These are phyloP conservation scores for Theonella swinhoei DNA, from an alignment of 37 sponge, comb jelly and placozoan genomes.

Conservation along the genomic window DNA sequence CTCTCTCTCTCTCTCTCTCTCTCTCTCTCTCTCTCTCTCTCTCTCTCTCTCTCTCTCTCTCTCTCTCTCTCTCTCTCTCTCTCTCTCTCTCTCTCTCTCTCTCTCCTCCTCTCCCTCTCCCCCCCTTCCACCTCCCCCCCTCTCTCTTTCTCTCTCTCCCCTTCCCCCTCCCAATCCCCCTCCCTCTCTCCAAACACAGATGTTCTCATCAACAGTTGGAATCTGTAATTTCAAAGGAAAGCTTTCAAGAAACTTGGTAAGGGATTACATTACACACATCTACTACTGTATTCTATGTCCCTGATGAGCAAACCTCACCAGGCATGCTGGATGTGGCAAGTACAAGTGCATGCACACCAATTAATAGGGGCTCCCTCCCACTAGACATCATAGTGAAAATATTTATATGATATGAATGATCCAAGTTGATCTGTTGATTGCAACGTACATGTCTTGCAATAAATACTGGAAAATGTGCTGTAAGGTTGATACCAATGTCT, in stretches of 20 bases:
- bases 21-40: neutral
- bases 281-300: too few relatives aligned
- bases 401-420: neutral
- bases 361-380: too few relatives aligned
- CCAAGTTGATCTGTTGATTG: neutral
- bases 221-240: too few relatives aligned
- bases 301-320: neutral
- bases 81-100: neutral
- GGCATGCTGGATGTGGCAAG: too few relatives aligned
- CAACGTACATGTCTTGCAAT: too few relatives aligned
- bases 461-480: too few relatives aligned
- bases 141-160: neutral
- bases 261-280: too few relatives aligned
- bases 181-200: neutral
- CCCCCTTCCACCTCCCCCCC: neutral
- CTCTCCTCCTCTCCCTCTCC: neutral
- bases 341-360: too few relatives aligned
- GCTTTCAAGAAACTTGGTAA: too few relatives aligned
- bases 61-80: neutral
- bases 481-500: too few relatives aligned
- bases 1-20: neutral
- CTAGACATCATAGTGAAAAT: neutral
- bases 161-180: too few relatives aligned
- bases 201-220: neutral
- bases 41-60: neutral